Evolutionary conservation across 2,113 vertebrate species (phyloP).

Genomic region (Azemiops feae): DNA sequence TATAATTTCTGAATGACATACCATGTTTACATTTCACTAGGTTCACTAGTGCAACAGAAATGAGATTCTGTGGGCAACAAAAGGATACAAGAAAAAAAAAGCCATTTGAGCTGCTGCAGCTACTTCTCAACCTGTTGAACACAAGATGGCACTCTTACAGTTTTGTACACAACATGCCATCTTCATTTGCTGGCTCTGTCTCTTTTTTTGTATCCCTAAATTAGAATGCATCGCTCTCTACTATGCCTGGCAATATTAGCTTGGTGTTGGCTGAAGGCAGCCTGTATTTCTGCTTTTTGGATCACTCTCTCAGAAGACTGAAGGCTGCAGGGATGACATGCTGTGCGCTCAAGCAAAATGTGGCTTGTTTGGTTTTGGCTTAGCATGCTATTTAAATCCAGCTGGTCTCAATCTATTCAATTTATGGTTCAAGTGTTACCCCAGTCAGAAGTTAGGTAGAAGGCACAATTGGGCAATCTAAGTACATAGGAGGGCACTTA

Average conservation of each 20-base stretch:
- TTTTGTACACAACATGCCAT: not conserved
- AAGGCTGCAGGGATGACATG: not conserved
- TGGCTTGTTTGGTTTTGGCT: not conserved
- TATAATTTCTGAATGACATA: not conserved
- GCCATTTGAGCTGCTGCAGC: rapidly evolving
- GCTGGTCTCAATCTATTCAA: not conserved
- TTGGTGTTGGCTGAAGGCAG: not conserved
- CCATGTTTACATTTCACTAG: not conserved
- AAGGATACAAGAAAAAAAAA: not conserved
- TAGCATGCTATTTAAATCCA: not conserved
- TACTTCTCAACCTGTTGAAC: not conserved
- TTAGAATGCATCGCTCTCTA: not conserved
- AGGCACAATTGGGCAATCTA: not conserved
- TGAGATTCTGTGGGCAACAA: not conserved
- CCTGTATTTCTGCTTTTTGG: not conserved
- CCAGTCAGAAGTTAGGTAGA: not conserved
- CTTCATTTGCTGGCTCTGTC: not conserved
- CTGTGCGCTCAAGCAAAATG: not conserved
- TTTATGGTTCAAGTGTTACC: not conserved
- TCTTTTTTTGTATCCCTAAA: not conserved
- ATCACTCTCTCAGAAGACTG: not conserved
- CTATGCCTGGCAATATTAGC: not conserved
- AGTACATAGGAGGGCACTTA: not conserved
- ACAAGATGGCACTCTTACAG: constrained; percentile 55
- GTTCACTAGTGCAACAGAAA: not conserved